Conservation (phyloP, 1,140 invertebrate species). For the Drosophila leontia region DNA sequence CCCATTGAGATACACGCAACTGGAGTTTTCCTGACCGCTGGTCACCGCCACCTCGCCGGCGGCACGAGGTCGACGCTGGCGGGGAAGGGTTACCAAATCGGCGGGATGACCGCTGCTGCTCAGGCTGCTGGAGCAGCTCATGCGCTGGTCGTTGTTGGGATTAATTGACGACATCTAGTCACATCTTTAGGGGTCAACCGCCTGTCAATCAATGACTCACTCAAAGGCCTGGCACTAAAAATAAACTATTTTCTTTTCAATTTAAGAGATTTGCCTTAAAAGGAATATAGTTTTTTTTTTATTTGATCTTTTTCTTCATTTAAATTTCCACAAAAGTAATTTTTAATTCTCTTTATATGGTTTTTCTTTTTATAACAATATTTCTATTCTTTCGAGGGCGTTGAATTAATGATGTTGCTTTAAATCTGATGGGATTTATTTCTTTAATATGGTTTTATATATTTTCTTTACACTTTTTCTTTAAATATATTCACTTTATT, state of each 20-base stretch:
- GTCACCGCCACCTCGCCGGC: constrained; percentile 81
- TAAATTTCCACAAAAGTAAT: background rate
- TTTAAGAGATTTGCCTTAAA: constrained; percentile 1
- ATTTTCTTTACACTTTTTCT: background rate
- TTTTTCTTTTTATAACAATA: background rate
- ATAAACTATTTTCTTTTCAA: background rate
- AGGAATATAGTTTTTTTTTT: too few relatives aligned
- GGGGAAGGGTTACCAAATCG: constrained; percentile 70
- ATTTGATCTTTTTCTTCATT: background rate
- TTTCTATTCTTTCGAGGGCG: background rate
- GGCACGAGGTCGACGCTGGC: constrained; percentile 79
- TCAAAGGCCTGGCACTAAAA: constrained; percentile 14
- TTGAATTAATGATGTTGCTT: constrained; percentile 20
- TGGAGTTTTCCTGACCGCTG: constrained; percentile 51
- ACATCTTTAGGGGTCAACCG: constrained; percentile 43
- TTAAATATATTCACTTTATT: background rate
- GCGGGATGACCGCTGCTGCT: constrained; percentile 41
- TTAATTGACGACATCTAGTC: constrained; percentile 42
- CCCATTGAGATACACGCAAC: constrained; percentile 75
- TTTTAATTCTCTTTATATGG: too few relatives aligned
- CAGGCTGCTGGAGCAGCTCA: constrained; percentile 54
- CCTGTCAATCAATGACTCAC: constrained; percentile 26
- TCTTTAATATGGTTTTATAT: background rate
- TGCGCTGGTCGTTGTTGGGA: constrained; percentile 45
- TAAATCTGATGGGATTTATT: background rate